Evolutionary conservation across 2,113 vertebrate genomes (phyloP).

Genomic region (Leucoraja erinaceus): DNA sequence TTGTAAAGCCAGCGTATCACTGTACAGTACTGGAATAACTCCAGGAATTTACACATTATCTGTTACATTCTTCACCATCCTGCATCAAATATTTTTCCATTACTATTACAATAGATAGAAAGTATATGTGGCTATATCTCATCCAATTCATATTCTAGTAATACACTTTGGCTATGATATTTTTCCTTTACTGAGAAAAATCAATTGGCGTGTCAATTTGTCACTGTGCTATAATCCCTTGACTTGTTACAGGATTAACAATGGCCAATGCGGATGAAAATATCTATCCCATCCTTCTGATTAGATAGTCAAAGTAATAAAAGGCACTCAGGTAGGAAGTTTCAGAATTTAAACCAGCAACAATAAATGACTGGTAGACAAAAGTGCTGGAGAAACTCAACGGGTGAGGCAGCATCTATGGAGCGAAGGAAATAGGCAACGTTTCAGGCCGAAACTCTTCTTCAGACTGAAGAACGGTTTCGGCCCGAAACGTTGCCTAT

Average conservation of each 20-base stretch:
- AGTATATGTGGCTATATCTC: not conserved
- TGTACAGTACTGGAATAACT: not conserved
- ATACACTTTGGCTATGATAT: not conserved
- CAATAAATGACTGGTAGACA: too few relatives aligned
- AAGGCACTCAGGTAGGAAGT: not conserved
- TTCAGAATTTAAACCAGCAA: too few relatives aligned
- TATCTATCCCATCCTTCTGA: not conserved
- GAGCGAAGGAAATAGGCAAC: too few relatives aligned
- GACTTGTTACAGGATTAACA: not conserved
- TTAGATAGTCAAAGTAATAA: not conserved
- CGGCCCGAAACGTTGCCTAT: too few relatives aligned
- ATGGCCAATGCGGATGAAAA: not conserved
- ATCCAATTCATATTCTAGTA: not conserved
- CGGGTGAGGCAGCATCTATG: too few relatives aligned
- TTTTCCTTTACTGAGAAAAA: not conserved
- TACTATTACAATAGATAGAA: not conserved
- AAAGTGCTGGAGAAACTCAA: too few relatives aligned
- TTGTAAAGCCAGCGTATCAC: not conserved
- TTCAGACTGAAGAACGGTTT: too few relatives aligned
- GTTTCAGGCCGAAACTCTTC: too few relatives aligned
- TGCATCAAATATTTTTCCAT: not conserved
- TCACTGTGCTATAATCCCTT: not conserved
- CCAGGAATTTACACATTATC: not conserved
- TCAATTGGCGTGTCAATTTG: not conserved
- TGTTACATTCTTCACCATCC: not conserved